Evolutionary conservation across 1,140 invertebrate species (phyloP).

Genomic region (Musca domestica): DNA sequence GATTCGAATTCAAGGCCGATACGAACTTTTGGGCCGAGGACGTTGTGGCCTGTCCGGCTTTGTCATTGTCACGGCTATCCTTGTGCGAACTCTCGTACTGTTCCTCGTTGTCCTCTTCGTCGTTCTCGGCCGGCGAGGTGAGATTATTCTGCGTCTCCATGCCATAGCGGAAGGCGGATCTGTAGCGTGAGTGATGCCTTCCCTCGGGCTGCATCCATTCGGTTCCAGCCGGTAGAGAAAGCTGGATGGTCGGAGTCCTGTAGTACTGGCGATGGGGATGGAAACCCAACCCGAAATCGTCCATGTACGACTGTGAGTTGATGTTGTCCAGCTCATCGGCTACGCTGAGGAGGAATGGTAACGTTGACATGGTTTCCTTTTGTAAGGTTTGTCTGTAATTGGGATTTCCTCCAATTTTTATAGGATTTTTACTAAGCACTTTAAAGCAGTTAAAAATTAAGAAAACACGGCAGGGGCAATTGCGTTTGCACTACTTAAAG

Average conservation of each 20-base stretch:
- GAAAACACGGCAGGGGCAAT: neutral
- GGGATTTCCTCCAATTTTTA: conserved; percentile 21
- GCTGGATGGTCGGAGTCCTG: conserved; percentile 47
- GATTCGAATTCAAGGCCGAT: conserved; percentile 24
- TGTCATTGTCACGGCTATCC: neutral
- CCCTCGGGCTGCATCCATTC: conserved; percentile 46
- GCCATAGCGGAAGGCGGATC: conserved; percentile 43
- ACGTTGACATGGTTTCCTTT: conserved; percentile 45
- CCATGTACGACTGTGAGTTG: conserved; percentile 49
- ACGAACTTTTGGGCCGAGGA: conserved; percentile 23
- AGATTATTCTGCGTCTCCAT: conserved; percentile 46
- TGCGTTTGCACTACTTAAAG: neutral
- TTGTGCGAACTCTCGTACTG: too few species aligned
- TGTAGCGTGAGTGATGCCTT: conserved; percentile 33
- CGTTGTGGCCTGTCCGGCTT: neutral
- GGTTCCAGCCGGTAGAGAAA: conserved; percentile 48
- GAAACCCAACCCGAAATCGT: conserved; percentile 51
- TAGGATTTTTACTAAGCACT: neutral
- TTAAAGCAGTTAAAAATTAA: neutral
- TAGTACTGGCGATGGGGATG: conserved; percentile 52
- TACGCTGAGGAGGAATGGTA: conserved; percentile 49
- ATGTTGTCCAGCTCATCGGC: conserved; percentile 53
- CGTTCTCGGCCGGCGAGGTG: conserved; percentile 29
- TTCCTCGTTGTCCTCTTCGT: conserved; percentile 28
- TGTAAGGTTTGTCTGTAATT: conserved; percentile 23